A percentile compares a stretch with the other conserved stretches of the same genome.
These are phyloP conservation scores for Zaprionus camerounensis DNA, from an alignment of 1,140 invertebrate species.

Conservation along the genomic window DNA sequence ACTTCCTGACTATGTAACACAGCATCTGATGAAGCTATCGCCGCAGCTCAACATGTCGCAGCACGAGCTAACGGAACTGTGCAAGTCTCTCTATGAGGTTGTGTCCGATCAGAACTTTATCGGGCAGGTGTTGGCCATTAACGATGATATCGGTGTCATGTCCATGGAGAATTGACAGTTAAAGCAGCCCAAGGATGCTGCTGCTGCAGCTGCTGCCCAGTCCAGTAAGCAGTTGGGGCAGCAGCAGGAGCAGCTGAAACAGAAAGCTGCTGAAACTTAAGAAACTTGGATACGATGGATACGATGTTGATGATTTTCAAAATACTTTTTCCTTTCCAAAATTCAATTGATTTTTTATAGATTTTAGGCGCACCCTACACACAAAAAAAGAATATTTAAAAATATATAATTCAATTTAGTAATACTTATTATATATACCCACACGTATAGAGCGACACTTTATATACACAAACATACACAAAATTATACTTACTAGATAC, in stretches of 20 bases:
- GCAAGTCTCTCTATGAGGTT: constrained; percentile 88
- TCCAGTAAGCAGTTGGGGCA: constrained; percentile 7
- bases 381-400: constrained; percentile 27
- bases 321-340: constrained; percentile 61
- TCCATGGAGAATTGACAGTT: constrained; percentile 90
- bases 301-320: background rate
- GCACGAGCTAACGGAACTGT: constrained; percentile 87
- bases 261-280: constrained; percentile 68
- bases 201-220: constrained; percentile 42
- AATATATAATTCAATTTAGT: constrained; percentile 68
- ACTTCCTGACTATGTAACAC: constrained; percentile 87
- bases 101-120: constrained; percentile 90
- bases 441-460: constrained; percentile 33
- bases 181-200: constrained; percentile 78
- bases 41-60: constrained; percentile 88
- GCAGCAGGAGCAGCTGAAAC: constrained; percentile 8
- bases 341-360: constrained; percentile 50
- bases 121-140: constrained; percentile 89
- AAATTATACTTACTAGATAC: constrained; percentile 29
- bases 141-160: constrained; percentile 89
- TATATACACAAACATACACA: constrained; percentile 35
- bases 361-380: constrained; percentile 54
- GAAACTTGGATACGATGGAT: background rate
- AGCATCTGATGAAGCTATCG: constrained; percentile 88
- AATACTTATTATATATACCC: constrained; percentile 35